phyloP scores from a whole-genome alignment of 2,797 vertebrate species.

The Mormyrops boulengeri region DNA sequence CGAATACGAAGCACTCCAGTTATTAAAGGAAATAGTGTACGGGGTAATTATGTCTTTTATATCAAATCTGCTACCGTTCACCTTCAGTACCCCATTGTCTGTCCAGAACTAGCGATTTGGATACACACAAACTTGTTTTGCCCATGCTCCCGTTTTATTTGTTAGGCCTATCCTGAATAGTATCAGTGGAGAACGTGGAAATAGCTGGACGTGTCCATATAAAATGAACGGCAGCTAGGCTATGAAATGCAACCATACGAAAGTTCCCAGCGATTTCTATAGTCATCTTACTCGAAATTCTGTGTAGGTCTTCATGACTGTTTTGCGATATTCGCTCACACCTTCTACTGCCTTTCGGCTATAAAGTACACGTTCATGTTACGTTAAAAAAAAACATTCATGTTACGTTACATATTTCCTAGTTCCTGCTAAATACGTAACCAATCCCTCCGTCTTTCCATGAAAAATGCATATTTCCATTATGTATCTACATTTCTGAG shows the following conservation, averaged over 20 bases:
- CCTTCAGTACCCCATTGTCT: neutral
- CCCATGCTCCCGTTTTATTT: neutral
- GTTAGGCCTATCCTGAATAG: neutral
- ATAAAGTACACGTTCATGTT: neutral
- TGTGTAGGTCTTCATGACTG: neutral
- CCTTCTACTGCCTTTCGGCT: neutral
- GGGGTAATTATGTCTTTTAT: neutral
- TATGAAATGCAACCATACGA: neutral
- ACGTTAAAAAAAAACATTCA: neutral
- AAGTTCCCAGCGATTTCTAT: neutral
- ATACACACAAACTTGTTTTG: neutral
- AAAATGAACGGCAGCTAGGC: neutral
- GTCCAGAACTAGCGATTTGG: neutral
- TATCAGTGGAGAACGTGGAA: neutral
- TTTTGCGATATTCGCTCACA: neutral
- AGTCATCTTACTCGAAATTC: neutral
- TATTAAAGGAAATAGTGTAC: neutral
- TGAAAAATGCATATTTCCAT: neutral
- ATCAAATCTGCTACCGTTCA: neutral
- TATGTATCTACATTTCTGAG: neutral
- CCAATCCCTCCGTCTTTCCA: neutral
- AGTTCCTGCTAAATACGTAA: neutral
- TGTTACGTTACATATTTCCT: neutral
- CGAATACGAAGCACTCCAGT: neutral
- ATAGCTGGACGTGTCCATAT: neutral